These are phyloP conservation scores for Yasuhikotakia modesta DNA, from an alignment of 2,797 vertebrate species.

Conservation along the genomic window DNA sequence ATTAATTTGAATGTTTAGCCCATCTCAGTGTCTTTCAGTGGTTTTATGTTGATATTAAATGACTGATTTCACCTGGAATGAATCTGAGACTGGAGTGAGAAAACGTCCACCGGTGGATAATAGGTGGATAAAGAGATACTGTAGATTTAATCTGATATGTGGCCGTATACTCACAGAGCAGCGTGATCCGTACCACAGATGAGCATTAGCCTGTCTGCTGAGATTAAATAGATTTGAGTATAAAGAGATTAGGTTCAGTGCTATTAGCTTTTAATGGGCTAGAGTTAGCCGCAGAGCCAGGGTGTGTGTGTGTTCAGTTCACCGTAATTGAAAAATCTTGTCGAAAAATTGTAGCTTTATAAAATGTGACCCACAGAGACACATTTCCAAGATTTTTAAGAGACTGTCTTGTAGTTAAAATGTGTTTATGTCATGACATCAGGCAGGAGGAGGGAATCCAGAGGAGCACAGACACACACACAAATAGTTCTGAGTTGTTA, in stretches of 20 bases:
- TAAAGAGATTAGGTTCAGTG: conserved; percentile 31
- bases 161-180: conserved; percentile 8
- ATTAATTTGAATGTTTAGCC: neutral
- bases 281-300: conserved; percentile 11
- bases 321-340: conserved; percentile 19
- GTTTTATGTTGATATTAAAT: neutral
- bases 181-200: conserved; percentile 38
- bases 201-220: conserved; percentile 41
- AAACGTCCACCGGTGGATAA: conserved; percentile 44
- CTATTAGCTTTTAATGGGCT: conserved; percentile 35
- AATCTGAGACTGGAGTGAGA: conserved; percentile 40
- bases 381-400: neutral
- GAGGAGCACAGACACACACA: neutral
- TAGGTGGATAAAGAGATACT: conserved; percentile 46
- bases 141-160: conserved; percentile 29
- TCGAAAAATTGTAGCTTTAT: neutral
- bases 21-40: neutral
- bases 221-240: conserved; percentile 43
- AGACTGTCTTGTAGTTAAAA: no score
- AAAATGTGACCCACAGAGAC: conserved; percentile 1
- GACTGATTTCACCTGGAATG: conserved; percentile 42
- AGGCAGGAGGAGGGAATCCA: neutral
- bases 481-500: neutral
- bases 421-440: neutral
- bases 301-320: neutral